A percentile compares a stretch with the other conserved stretches of the same genome.
Conservation (phyloP, 2,113 vertebrate species). For the Emberiza fucata region DNA sequence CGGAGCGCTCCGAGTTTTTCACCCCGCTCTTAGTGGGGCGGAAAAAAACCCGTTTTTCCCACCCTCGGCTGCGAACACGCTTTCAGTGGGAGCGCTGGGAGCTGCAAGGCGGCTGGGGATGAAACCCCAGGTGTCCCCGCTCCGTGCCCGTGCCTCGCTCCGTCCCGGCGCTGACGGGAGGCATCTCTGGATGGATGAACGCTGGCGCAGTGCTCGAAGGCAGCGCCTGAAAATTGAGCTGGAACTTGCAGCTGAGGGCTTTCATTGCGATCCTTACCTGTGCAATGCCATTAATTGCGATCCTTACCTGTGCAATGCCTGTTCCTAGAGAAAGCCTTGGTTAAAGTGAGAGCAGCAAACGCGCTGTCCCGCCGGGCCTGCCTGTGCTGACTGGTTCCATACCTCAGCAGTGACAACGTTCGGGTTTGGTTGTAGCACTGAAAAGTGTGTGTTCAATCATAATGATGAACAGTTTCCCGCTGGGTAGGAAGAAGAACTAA, state of each 20-base stretch:
- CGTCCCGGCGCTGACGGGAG: neutral
- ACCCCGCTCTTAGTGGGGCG: accelerated
- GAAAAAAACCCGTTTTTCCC: no score
- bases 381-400: accelerated
- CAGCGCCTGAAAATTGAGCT: neutral
- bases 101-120: no score
- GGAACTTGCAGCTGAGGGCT: neutral
- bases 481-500: neutral
- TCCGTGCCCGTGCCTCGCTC: no score
- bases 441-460: accelerated
- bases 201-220: accelerated
- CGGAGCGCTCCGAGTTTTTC: neutral
- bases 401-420: accelerated
- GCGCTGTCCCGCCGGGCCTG: neutral
- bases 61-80: neutral
- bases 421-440: accelerated
- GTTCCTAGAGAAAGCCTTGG: neutral
- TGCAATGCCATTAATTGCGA: accelerated
- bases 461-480: neutral
- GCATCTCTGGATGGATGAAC: accelerated
- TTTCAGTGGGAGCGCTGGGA: neutral
- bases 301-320: neutral
- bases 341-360: neutral
- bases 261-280: neutral
- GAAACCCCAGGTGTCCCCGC: neutral